Evolutionary conservation across 2,797 vertebrate species (phyloP).

Genomic region (Myripristis jacobus): DNA sequence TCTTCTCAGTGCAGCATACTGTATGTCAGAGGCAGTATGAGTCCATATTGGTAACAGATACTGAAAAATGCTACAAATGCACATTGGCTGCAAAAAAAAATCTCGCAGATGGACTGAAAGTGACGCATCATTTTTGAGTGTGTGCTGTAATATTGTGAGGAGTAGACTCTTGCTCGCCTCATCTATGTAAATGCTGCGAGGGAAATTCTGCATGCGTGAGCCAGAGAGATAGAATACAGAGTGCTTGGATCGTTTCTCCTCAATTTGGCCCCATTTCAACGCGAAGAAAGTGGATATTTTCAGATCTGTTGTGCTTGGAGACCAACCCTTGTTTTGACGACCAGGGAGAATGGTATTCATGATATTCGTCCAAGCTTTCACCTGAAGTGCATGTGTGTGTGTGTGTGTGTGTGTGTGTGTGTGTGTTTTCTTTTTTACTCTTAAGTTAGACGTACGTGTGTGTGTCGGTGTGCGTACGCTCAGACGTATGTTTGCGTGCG

Average conservation of each 20-base stretch:
- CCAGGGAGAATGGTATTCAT: constrained; percentile 68
- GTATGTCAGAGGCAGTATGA: too few species aligned
- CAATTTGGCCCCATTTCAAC: constrained; percentile 71
- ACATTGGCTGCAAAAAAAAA: too few species aligned
- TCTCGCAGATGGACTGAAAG: constrained; percentile 57
- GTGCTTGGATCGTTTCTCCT: constrained; percentile 61
- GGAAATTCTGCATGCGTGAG: constrained; percentile 45
- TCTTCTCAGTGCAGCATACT: neutral
- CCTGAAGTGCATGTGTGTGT: constrained; percentile 68
- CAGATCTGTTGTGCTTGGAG: constrained; percentile 82
- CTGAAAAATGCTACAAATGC: too few species aligned
- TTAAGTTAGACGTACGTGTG: too few species aligned
- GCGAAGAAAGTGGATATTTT: constrained; percentile 76
- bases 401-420: constrained; percentile 57
- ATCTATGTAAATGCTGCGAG: constrained; percentile 45
- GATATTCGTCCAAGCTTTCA: constrained; percentile 71
- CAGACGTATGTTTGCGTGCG: constrained; percentile 5
- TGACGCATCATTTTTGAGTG: constrained; percentile 27
- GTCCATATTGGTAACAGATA: too few species aligned
- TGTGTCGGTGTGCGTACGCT: constrained; percentile 15
- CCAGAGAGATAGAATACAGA: constrained; percentile 55
- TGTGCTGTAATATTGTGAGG: constrained; percentile 48
- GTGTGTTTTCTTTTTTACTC: too few species aligned
- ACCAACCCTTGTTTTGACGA: constrained; percentile 80
- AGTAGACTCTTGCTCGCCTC: constrained; percentile 59